Evolutionary conservation across 2,113 vertebrate species (phyloP).

Genomic region (Clarias batrachus): DNA sequence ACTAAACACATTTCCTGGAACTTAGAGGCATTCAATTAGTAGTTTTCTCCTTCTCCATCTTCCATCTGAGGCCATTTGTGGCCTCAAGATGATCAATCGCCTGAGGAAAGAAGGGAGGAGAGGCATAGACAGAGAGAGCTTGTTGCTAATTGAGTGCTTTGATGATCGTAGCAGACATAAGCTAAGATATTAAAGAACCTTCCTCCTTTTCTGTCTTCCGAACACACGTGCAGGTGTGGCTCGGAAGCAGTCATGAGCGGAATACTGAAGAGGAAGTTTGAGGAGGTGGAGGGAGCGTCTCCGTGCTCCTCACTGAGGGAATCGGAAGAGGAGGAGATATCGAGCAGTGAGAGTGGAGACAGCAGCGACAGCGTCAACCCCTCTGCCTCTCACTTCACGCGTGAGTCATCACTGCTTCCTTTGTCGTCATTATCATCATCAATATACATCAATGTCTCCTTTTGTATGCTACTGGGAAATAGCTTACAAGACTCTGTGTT

Average conservation of each 20-base stretch:
- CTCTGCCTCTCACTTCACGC: conserved; percentile 88
- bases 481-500: not conserved
- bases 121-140: conserved; percentile 7
- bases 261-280: conserved; percentile 97
- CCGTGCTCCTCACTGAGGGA: conserved; percentile 92
- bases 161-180: conserved; percentile 62
- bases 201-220: conserved; percentile 55
- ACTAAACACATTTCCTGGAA: conserved; percentile 61
- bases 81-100: conserved; percentile 66
- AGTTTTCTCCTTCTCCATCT: conserved; percentile 58
- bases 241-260: conserved; percentile 83
- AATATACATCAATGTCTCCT: conserved; percentile 6
- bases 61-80: conserved; percentile 66
- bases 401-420: conserved; percentile 73
- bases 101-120: conserved; percentile 53
- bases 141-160: conserved; percentile 68
- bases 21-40: conserved; percentile 64
- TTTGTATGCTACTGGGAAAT: not conserved
- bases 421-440: conserved; percentile 11
- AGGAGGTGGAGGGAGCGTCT: conserved; percentile 96
- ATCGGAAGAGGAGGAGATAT: conserved; percentile 94
- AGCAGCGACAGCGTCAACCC: conserved; percentile 98
- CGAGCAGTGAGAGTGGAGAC: conserved; percentile 95
- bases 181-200: conserved; percentile 64
- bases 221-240: conserved; percentile 65